Evolutionary conservation across 2,888 invertebrate species (phyloP).

Genomic region (Chymomyza caudatula): DNA sequence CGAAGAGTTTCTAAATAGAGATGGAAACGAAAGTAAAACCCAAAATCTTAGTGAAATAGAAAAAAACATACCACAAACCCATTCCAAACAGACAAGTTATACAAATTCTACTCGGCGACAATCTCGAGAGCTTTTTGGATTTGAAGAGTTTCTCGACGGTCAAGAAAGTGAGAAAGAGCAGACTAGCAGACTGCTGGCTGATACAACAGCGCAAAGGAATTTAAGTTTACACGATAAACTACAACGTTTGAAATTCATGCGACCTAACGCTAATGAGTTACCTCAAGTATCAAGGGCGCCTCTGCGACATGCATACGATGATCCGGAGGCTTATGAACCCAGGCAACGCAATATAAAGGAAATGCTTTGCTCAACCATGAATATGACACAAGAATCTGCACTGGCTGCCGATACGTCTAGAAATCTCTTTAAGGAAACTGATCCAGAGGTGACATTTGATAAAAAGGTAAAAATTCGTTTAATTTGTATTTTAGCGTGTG

Average conservation of each 20-base stretch:
- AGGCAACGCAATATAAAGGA: constrained; percentile 64
- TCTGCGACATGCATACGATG: constrained; percentile 44
- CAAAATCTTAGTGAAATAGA: background rate
- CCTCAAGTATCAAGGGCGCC: constrained; percentile 23
- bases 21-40: background rate
- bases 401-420: constrained; percentile 25
- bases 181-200: background rate
- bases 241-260: constrained; percentile 51
- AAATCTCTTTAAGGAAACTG: constrained; percentile 66
- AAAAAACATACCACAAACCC: background rate
- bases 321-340: constrained; percentile 11
- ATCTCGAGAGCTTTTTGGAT: constrained; percentile 62
- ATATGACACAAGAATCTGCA: constrained; percentile 13
- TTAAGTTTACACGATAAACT: constrained; percentile 57
- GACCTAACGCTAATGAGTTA: constrained; percentile 48
- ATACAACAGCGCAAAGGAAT: constrained; percentile 5
- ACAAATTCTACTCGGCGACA: background rate
- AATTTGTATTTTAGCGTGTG: no score
- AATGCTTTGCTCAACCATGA: constrained; percentile 74
- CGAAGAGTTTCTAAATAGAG: constrained; percentile 8
- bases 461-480: constrained; percentile 57
- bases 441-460: constrained; percentile 69
- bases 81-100: background rate
- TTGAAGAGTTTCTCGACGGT: constrained; percentile 64
- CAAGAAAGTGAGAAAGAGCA: constrained; percentile 7